phyloP scores from a whole-genome alignment of 2,888 invertebrate genomes.

The Hydroisotoma schaefferi region DNA sequence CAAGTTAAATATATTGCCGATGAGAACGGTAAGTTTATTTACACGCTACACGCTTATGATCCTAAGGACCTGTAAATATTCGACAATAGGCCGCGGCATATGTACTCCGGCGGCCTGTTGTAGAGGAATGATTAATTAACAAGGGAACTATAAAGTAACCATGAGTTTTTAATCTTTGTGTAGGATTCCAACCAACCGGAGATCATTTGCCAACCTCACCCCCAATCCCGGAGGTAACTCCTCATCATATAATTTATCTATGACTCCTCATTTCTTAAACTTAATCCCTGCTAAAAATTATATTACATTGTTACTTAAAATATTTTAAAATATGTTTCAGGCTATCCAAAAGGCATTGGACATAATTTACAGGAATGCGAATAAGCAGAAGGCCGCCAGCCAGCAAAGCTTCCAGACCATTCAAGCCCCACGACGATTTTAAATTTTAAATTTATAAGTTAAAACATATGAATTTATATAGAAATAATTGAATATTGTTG shows the following conservation, averaged over 20 bases:
- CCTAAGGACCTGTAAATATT: too few species aligned
- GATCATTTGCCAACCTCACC: conserved; percentile 22
- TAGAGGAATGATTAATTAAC: not conserved
- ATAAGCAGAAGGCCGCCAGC: conserved; percentile 27
- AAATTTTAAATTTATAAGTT: too few species aligned
- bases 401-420: too few species aligned
- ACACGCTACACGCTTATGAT: too few species aligned
- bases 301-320: not conserved
- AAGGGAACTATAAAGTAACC: not conserved
- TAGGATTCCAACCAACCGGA: conserved; percentile 20
- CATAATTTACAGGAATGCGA: conserved; percentile 59
- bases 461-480: too few species aligned
- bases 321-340: conserved; percentile 49
- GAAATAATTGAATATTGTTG: too few species aligned
- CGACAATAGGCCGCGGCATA: too few species aligned
- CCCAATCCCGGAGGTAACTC: conserved; percentile 18
- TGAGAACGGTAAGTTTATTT: conserved; percentile 11
- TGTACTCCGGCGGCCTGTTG: too few species aligned
- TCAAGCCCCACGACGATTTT: too few species aligned
- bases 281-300: not conserved
- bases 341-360: conserved; percentile 84
- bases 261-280: not conserved
- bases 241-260: not conserved
- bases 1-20: conserved; percentile 12
- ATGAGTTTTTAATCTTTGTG: not conserved